Evolutionary conservation across 2,797 vertebrate species (phyloP), one percentile per base, ranked within the genome.

Genomic region (Anguilla obscura): DNA sequence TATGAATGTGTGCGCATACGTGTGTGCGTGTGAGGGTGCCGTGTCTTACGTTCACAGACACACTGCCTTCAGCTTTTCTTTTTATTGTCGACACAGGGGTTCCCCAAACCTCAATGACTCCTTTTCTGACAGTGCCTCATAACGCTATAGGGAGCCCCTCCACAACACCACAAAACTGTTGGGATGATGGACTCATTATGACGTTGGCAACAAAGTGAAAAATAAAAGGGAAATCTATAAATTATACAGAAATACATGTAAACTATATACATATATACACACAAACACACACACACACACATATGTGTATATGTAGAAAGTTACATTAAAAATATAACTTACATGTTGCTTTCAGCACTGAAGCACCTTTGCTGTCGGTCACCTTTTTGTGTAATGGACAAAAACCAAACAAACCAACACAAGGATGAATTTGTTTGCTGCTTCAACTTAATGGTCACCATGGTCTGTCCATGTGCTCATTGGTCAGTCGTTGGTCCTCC

Each of bases 81-180:
- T 82, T 87, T 82, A 87, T 91, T 89, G 86, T 86, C 80, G 40
- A 91, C 69, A 76, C 91, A 92, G 91, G 91, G 89, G 91, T 92
- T 93, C 89, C 90, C 90, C 58, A 40, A 60, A 63, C 84, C 1
- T 56, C 45, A 27, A 24, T 48, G 45, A 82, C 45, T 40, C 27
- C 1, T 86, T 40, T 66, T 92, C 90, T 93, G 94, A 94, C 94
- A 92, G 94, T 95, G 95, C 94, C 95, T 96, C 93, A 91, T 91
- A 89, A 84, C 83, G 82, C 92, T 90, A 91, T 89, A 88, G 91
- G 92, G 94, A 91, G 92, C 90, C 92, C 93, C 87, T 89, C 14
- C 90, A 86, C 3, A 84, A 60, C 84, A 24, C 21, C 14, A 6
- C 27, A 21, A n/a, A 4, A 24, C 8, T 76, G 30, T n/a, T 45